Percentiles rank a stretch among this genome's conserved stretches.
Evolutionary conservation across 2,888 invertebrate species (phyloP).

Genomic region (Ormyrus pomaceus): DNA sequence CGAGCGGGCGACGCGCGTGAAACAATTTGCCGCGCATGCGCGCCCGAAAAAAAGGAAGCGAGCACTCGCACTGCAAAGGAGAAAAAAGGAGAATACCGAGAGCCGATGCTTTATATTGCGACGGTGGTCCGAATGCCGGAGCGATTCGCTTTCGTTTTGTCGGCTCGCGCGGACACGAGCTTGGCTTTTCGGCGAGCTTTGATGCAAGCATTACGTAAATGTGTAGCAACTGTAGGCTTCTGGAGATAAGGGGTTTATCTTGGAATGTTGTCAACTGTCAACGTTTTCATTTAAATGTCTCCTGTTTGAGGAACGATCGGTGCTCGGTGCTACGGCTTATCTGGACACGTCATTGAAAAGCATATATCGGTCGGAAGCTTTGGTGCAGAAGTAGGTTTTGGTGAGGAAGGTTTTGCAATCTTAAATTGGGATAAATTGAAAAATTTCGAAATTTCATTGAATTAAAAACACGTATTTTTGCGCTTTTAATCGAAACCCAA

Average conservation of each 20-base stretch:
- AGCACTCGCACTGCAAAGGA: background rate
- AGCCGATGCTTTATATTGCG: background rate
- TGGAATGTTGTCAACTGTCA: background rate
- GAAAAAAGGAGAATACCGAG: background rate
- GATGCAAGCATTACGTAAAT: conserved; percentile 20
- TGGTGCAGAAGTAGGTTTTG: too few species aligned
- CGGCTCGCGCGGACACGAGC: background rate
- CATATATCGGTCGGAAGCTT: too few species aligned
- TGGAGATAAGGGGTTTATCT: conserved; percentile 35
- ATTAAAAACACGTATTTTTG: background rate
- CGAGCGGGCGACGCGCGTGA: conserved; percentile 29
- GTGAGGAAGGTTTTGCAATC: too few species aligned
- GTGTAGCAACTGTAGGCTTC: background rate
- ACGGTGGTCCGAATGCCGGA: background rate
- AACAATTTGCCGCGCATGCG: conserved; percentile 40
- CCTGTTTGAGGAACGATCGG: background rate
- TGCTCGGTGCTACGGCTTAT: conserved; percentile 7
- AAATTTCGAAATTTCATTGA: background rate
- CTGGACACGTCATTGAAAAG: conserved; percentile 3
- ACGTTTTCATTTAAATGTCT: background rate
- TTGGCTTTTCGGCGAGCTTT: background rate
- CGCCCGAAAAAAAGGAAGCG: conserved; percentile 11
- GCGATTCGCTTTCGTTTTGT: background rate
- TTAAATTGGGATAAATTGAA: background rate
- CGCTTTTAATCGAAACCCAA: too few species aligned